Conservation (phyloP, 2,888 invertebrate species). For the Trichopria drosophilae region DNA sequence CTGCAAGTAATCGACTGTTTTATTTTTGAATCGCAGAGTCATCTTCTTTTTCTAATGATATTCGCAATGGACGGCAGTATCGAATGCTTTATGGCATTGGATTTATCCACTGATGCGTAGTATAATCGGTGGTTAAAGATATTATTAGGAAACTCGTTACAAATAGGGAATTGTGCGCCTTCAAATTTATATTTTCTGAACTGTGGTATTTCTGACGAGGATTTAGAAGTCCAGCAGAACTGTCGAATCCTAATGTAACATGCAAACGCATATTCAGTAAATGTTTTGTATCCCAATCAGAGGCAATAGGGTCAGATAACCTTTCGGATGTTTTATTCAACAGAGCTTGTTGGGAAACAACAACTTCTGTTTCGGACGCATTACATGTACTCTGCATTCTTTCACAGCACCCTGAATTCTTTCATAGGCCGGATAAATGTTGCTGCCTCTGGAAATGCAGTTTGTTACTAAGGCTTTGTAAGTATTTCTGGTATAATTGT, state of each 20-base stretch:
- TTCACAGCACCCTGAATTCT: too few species aligned
- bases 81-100: too few species aligned
- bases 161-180: neutral
- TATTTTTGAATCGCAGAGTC: too few species aligned
- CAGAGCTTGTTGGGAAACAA: slow-evolving; percentile 1
- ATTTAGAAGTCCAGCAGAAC: slow-evolving; percentile 1
- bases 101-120: neutral
- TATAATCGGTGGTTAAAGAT: too few species aligned
- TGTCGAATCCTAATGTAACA: neutral
- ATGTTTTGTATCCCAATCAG: neutral
- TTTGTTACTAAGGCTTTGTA: too few species aligned
- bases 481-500: too few species aligned
- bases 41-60: too few species aligned
- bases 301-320: neutral
- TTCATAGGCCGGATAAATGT: too few species aligned
- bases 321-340: slow-evolving; percentile 4
- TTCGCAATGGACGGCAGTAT: too few species aligned
- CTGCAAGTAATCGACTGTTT: neutral
- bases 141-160: too few species aligned
- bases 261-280: neutral
- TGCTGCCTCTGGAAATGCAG: too few species aligned
- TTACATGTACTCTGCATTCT: too few species aligned
- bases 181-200: neutral
- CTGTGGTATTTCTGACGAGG: neutral
- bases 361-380: slow-evolving; percentile 1